Evolutionary conservation across 2,797 vertebrate species (phyloP), one percentile per base, ranked within the genome.

Genomic region (Hydrocynus forskahlii): DNA sequence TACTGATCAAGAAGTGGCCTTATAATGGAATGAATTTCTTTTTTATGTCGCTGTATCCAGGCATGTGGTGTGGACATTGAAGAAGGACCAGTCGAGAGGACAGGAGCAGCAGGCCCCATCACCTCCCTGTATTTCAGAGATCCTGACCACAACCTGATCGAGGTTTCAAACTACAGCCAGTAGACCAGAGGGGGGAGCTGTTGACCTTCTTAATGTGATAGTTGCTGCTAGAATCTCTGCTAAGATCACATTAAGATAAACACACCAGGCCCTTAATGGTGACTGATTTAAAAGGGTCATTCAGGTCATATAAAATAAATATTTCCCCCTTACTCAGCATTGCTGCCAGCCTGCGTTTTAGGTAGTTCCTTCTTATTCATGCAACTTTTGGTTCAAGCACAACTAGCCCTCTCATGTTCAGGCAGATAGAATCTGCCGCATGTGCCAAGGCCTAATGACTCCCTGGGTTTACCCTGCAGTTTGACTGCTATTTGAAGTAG

Each of bases 101-200:
- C 86, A 0, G 97, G 96, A 3, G 96, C 96, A 0, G 71, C 94
- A 82, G 96, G 97, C 1, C 83, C 93, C 6, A 96, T 98, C 84
- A 94, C 85, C 38, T 98, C 96, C 0, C 72, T 98, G 66, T 98
- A 97, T 89, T 96, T 98, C 80, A 90, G 94, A 89, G 96, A 99
- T 84, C 97, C 97, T 0, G 95, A 97, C 21, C 76, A 93, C 83
- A 98, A 99, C 85, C 93, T 98, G 68, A 95, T 97, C 0, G 96
- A 99, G 86, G 94, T 98, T 38, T 97, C 96, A 78, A 97, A 92
- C 88, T 98, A 97, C 77, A 83, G 84, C n/a, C 25, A 85, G 0
- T n/a, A 81, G 55, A 25, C 71, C 77, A 52, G 64, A 75, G 67
- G 80, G 4, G 54, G 68, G 35, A 83, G 82, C 19, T 86, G 81